phyloP scores from a whole-genome alignment of 2,113 vertebrate genomes.

The Mobula birostris region DNA sequence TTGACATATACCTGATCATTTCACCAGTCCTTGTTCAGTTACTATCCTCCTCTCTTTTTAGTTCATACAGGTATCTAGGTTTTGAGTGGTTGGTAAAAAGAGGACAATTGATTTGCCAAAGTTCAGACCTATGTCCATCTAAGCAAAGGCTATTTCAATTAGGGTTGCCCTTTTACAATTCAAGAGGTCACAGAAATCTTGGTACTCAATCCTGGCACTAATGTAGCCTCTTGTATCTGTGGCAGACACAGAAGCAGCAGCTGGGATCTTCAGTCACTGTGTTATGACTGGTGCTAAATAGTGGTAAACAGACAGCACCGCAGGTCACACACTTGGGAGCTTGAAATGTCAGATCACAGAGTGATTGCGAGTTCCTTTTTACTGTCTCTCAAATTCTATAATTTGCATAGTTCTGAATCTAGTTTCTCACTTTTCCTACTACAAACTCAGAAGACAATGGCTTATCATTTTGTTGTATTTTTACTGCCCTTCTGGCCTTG shows the following conservation, averaged over 20 bases:
- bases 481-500: neutral
- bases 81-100: neutral
- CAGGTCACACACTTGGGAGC: conserved; percentile 20
- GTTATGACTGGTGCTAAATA: conserved; percentile 20
- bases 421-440: no score
- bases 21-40: neutral
- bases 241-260: conserved; percentile 22
- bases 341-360: conserved; percentile 28
- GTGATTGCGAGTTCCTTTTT: conserved; percentile 9
- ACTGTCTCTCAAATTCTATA: neutral
- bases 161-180: neutral
- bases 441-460: neutral
- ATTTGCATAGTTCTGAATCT: neutral
- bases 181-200: neutral
- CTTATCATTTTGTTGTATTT: neutral
- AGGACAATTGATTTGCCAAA: no score
- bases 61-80: neutral
- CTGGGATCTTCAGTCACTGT: conserved; percentile 25
- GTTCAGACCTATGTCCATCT: neutral
- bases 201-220: neutral
- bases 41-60: neutral
- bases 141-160: neutral
- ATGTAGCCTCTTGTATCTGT: neutral
- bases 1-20: neutral
- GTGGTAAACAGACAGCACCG: conserved; percentile 19